Evolutionary conservation across 2,113 vertebrate species (phyloP), one percentile per base, ranked within the genome.

Genomic region (Tachysurus fulvidraco): DNA sequence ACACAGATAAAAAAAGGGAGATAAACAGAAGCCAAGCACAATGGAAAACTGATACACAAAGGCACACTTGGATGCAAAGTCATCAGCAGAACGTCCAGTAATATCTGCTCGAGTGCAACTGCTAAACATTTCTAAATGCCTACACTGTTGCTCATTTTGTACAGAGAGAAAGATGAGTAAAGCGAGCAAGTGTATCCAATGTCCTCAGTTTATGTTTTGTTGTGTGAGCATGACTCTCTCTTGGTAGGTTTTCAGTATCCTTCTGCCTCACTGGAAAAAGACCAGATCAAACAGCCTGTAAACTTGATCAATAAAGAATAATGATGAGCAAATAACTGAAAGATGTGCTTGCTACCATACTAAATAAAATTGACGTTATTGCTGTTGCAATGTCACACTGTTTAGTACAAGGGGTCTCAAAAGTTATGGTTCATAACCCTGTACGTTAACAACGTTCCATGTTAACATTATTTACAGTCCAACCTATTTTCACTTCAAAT

Each of bases 1-100:
- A 86, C 86, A 84, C 69, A 83, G 84, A 28, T 82, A 90, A 86
- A 81, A 76, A 81, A 80, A 50, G 59, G 9, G 21, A 80, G 80
- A 81, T 86, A 86, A 79, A 86, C 77, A 86, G 77, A 83, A 23
- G 77, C 85, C 65, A 62, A 71, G 57, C 28, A 60, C 52, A 65
- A 28, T 65, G 50, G 86, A 87, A 83, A 50, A 88, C 19, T 44
- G 4, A 57, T 55, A 85, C 36, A 30, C 62, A 82, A 82, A 83
- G 10, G 62, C 77, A 62, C 46, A 28, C 83, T 60, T 57, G 36
- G 5, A 73, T 28, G 1, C 54, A 62, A 83, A 64, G 16, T 52
- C 79, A 55, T 55, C 73, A 83, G 52, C 52, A 62, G 76, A 87
- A 81, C 59, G 57, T 65, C 44, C 78, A 77, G 44, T 76, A 83